Conservation (phyloP, 2,797 vertebrate species). For the Silurus lanzhouensis region DNA sequence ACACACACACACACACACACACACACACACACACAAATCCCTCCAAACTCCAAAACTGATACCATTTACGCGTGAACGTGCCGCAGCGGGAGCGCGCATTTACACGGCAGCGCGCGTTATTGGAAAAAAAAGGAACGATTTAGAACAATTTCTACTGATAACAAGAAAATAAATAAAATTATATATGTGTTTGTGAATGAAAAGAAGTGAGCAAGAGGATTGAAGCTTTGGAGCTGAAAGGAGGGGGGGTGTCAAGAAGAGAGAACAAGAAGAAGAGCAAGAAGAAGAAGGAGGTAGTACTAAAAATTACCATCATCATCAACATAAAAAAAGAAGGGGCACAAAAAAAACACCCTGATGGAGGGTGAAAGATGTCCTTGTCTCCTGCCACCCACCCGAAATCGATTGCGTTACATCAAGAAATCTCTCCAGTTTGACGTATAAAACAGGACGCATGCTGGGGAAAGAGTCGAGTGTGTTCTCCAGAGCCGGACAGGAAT, state of each 20-base stretch:
- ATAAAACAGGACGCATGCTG: constrained; percentile 83
- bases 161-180: too few relatives aligned
- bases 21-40: not conserved
- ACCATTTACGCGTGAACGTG: not conserved
- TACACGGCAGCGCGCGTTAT: not conserved
- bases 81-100: not conserved
- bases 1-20: not conserved
- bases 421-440: constrained; percentile 74
- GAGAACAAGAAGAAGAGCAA: constrained; percentile 47
- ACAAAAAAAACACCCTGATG: constrained; percentile 69
- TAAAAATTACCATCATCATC: not conserved
- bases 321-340: constrained; percentile 15
- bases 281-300: not conserved
- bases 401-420: constrained; percentile 86
- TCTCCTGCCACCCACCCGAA: constrained; percentile 88
- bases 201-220: not conserved
- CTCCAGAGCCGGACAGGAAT: constrained; percentile 47
- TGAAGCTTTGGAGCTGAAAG: constrained; percentile 68
- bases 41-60: not conserved
- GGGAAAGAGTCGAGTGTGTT: constrained; percentile 56
- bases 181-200: not conserved
- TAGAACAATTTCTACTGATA: not conserved
- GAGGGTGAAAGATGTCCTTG: constrained; percentile 78
- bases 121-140: not conserved
- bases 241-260: constrained; percentile 75